Conservation (phyloP, 2,797 vertebrate genomes). For the Lutjanus campechanus region DNA sequence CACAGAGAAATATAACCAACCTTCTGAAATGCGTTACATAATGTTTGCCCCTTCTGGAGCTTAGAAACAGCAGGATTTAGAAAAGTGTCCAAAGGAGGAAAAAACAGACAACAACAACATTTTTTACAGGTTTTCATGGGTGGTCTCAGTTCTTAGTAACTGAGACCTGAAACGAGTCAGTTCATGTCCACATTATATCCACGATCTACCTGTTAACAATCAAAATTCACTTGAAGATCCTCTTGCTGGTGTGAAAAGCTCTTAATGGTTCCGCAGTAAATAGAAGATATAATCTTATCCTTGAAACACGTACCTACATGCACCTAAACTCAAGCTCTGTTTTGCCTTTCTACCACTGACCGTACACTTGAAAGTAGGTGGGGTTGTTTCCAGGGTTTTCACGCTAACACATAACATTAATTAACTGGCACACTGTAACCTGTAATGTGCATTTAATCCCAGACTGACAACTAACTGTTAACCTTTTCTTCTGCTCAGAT, state of each 20-base stretch:
- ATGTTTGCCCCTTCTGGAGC: neutral
- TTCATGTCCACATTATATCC: neutral
- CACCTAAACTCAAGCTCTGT: no score
- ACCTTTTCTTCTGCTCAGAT: no score
- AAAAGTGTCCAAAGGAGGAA: neutral
- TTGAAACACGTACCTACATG: no score
- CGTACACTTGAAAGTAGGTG: no score
- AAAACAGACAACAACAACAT: neutral
- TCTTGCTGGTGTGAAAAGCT: constrained; percentile 5
- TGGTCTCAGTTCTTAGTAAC: neutral
- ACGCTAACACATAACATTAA: no score
- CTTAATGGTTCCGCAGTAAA: neutral
- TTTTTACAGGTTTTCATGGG: constrained; percentile 4
- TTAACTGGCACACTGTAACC: no score
- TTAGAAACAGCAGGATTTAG: neutral
- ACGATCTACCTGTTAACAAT: neutral
- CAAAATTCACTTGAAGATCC: neutral
- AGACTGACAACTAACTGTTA: no score
- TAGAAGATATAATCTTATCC: no score
- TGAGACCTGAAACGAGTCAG: neutral
- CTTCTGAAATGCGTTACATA: neutral
- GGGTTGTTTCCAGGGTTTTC: no score
- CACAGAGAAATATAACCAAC: neutral
- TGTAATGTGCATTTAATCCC: no score
- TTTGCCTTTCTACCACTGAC: no score